phyloP scores from a whole-genome alignment of 2,113 vertebrate species.

The Hepsetus odoe region DNA sequence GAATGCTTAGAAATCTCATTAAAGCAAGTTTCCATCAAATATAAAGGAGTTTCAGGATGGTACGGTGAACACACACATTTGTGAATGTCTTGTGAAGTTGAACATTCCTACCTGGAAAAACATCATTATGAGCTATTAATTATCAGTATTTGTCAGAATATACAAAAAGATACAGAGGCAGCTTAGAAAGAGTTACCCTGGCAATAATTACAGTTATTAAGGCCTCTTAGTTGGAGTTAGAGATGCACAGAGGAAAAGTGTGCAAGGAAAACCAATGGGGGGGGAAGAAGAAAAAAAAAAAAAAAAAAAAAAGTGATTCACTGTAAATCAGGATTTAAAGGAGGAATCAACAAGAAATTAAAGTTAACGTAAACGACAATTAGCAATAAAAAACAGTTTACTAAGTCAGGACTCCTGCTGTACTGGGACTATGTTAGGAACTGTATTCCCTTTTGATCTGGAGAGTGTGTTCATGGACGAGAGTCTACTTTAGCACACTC shows the following conservation, averaged over 20 bases:
- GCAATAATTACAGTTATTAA: slow-evolving; percentile 74
- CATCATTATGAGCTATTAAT: slow-evolving; percentile 59
- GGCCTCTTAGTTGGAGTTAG: slow-evolving; percentile 74
- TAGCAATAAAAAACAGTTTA: slow-evolving; percentile 68
- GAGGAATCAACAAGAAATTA: slow-evolving; percentile 52
- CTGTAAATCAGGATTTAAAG: slow-evolving; percentile 37
- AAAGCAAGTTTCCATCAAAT: neutral
- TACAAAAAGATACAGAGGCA: slow-evolving; percentile 58
- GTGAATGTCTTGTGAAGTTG: neutral
- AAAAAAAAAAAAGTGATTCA: slow-evolving; percentile 61
- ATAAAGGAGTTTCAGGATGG: neutral
- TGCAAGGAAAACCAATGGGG: slow-evolving; percentile 46
- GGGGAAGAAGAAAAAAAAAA: neutral
- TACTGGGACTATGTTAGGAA: slow-evolving; percentile 35
- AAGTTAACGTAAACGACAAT: slow-evolving; percentile 67
- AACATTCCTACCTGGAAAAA: slow-evolving; percentile 12
- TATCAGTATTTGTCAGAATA: slow-evolving; percentile 44
- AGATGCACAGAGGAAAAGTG: slow-evolving; percentile 4
- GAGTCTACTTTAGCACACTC: slow-evolving; percentile 78
- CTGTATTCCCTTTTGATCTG: slow-evolving; percentile 69
- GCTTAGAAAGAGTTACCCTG: slow-evolving; percentile 66
- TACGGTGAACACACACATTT: neutral
- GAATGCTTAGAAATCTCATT: neutral
- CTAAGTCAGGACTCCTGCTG: slow-evolving; percentile 63
- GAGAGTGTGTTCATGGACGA: neutral